A percentile compares a stretch with the other conserved stretches of the same genome.
phyloP scores from a whole-genome alignment of 2,797 vertebrate species.

The Hephaestus fuliginosus region DNA sequence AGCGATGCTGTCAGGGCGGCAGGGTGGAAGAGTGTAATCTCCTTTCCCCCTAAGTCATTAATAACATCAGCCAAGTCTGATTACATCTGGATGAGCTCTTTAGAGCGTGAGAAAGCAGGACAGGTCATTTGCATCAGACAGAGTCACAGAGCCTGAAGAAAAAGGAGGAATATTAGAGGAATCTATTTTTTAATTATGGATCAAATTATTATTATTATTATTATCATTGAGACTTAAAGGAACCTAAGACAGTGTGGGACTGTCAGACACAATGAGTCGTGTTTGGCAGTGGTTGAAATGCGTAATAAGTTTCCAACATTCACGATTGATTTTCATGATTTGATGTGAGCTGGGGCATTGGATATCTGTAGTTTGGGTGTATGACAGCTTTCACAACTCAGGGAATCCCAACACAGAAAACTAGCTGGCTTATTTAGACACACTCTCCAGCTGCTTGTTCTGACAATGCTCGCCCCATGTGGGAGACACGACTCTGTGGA shows the following conservation, averaged over 20 bases:
- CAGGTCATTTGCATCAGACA: conserved; percentile 68
- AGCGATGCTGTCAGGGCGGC: conserved; percentile 49
- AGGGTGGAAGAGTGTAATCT: conserved; percentile 63
- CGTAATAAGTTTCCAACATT: not conserved
- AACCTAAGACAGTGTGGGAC: not conserved
- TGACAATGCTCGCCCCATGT: conserved; percentile 27
- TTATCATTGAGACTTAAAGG: not conserved
- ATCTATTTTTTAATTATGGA: conserved; percentile 20
- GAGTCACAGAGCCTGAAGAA: conserved; percentile 35
- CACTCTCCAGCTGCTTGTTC: conserved; percentile 61
- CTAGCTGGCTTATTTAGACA: conserved; percentile 51
- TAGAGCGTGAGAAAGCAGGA: conserved; percentile 77
- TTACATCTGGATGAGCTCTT: conserved; percentile 73
- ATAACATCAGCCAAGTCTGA: conserved; percentile 77
- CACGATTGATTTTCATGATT: conserved; percentile 16
- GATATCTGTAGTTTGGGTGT: conserved; percentile 8
- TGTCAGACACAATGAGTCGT: not conserved
- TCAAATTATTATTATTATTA: conserved; percentile 9
- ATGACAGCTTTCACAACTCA: conserved; percentile 36
- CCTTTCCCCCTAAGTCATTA: conserved; percentile 75
- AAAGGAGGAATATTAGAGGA: conserved; percentile 27
- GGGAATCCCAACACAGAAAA: conserved; percentile 44
- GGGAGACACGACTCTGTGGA: conserved; percentile 50
- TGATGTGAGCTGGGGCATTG: conserved; percentile 8
- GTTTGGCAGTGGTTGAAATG: not conserved